These are phyloP conservation scores for Lepus townsendii DNA, from an alignment of 2,797 vertebrate species.

Conservation along the genomic window DNA sequence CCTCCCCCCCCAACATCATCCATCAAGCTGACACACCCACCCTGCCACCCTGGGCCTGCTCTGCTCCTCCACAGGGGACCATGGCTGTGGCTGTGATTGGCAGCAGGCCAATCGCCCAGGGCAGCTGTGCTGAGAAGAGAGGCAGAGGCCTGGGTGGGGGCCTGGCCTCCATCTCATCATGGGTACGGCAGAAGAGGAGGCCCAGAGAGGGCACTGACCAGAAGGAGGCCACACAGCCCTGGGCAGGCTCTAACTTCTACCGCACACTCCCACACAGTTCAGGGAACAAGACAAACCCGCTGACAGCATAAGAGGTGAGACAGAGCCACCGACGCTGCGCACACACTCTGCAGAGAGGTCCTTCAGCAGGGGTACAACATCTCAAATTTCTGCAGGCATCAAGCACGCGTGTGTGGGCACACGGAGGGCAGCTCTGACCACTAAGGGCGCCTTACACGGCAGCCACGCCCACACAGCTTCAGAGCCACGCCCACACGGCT, in stretches of 20 bases:
- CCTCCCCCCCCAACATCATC: not conserved
- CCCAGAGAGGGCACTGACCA: not conserved
- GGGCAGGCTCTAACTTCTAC: not conserved
- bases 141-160: not conserved
- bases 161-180: not conserved
- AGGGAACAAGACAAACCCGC: not conserved
- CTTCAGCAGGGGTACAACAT: not conserved
- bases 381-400: too few relatives aligned
- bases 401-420: too few relatives aligned
- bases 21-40: rapidly evolving
- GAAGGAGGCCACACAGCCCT: not conserved
- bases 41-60: not conserved
- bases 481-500: too few relatives aligned
- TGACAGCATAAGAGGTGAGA: not conserved
- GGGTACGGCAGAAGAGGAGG: not conserved
- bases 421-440: not conserved
- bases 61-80: rapidly evolving
- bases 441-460: not conserved
- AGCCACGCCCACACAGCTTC: too few relatives aligned
- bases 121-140: not conserved
- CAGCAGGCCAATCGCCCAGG: not conserved
- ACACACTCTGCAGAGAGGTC: not conserved
- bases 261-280: not conserved
- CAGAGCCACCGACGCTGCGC: rapidly evolving
- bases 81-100: not conserved